These are phyloP conservation scores for Tamias sibiricus DNA, from an alignment of 2,113 vertebrate species.

Conservation along the genomic window DNA sequence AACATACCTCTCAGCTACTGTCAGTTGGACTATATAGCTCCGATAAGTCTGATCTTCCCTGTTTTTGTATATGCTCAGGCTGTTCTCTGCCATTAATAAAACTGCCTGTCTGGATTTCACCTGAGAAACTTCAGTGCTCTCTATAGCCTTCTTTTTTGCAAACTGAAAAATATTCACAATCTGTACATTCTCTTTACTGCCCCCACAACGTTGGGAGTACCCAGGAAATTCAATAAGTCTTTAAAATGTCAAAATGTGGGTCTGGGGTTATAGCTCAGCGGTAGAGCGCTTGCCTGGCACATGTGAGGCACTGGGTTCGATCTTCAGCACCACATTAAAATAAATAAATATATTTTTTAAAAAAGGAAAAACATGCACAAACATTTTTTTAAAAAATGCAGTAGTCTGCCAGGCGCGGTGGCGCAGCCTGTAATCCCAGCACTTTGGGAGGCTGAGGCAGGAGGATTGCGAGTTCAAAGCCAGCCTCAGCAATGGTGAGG, in stretches of 20 bases:
- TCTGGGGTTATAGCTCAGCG: no score
- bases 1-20: not conserved
- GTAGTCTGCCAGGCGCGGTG: no score
- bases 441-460: no score
- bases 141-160: not conserved
- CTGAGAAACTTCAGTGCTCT: not conserved
- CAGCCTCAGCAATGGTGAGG: no score
- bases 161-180: constrained; percentile 71
- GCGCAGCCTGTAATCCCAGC: no score
- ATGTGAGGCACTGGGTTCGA: no score
- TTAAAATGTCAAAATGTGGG: constrained; percentile 9
- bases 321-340: no score
- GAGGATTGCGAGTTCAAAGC: no score
- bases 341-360: no score
- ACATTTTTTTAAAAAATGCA: no score
- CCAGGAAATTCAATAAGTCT: not conserved
- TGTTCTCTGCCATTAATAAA: not conserved
- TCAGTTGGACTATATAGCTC: not conserved
- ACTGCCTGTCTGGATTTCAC: not conserved
- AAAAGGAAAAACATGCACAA: no score
- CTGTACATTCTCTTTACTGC: not conserved
- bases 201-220: not conserved
- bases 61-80: not conserved
- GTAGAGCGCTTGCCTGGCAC: no score
- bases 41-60: not conserved